A percentile compares a stretch with the other conserved stretches of the same genome.
phyloP scores from a whole-genome alignment of 2,113 vertebrate species.

The Piaya cayana region DNA sequence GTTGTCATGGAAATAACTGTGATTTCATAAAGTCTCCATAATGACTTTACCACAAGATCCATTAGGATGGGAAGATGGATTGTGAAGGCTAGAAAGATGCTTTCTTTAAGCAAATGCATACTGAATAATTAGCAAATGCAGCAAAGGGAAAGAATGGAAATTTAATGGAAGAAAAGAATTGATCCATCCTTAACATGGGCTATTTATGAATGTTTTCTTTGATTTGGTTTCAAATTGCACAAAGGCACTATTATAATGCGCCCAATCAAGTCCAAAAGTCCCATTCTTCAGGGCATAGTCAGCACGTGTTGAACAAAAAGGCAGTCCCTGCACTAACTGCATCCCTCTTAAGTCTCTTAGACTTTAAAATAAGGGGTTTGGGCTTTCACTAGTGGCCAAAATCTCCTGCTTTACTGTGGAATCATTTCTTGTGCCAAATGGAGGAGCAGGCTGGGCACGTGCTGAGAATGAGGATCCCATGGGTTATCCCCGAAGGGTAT shows the following conservation, averaged over 20 bases:
- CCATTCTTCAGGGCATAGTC: background rate
- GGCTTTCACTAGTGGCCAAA: background rate
- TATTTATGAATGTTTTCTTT: constrained; percentile 40
- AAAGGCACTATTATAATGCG: background rate
- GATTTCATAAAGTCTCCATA: constrained; percentile 65
- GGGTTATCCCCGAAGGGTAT: background rate
- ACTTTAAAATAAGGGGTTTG: background rate
- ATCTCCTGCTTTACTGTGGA: background rate
- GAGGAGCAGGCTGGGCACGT: background rate
- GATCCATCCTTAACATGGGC: constrained; percentile 1
- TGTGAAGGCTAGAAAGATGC: constrained; percentile 50
- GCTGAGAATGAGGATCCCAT: background rate
- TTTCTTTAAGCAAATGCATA: constrained; percentile 58
- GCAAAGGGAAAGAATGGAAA: constrained; percentile 43
- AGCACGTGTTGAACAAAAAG: background rate
- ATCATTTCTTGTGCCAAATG: background rate
- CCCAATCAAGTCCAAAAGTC: background rate
- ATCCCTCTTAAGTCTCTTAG: background rate
- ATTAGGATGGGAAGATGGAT: constrained; percentile 68
- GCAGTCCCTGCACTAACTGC: background rate
- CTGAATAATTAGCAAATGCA: constrained; percentile 46
- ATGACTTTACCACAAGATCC: constrained; percentile 70
- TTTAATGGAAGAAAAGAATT: constrained; percentile 45
- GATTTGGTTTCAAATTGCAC: constrained; percentile 16
- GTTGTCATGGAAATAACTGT: constrained; percentile 73